phyloP scores from a whole-genome alignment of 2,888 invertebrate species.

The Eristalinus sepulchralis region DNA sequence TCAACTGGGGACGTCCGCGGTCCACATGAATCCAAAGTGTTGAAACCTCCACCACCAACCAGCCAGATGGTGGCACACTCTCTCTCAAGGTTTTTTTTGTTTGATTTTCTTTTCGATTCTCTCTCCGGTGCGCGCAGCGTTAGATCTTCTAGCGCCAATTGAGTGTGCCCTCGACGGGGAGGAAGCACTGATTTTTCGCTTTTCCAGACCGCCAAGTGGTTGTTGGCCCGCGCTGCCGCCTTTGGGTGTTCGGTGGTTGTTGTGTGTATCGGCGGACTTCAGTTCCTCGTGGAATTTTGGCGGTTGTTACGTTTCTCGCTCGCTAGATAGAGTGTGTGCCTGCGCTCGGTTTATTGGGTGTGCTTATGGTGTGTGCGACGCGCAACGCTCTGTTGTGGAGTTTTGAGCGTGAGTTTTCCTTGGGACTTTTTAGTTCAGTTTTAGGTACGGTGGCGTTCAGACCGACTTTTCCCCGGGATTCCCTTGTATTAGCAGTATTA shows the following conservation, averaged over 20 bases:
- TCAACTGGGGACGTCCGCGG: not conserved
- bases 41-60: conserved; percentile 37
- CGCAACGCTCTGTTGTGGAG: conserved; percentile 45
- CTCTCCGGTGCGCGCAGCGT: conserved; percentile 8
- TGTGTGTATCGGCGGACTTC: conserved; percentile 47
- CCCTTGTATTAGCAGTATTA: conserved; percentile 47
- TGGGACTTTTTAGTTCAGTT: conserved; percentile 77
- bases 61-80: conserved; percentile 26
- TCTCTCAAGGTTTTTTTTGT: conserved; percentile 40
- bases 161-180: conserved; percentile 18
- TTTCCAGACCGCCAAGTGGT: conserved; percentile 58
- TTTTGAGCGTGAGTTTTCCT: conserved; percentile 70
- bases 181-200: conserved; percentile 52
- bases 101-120: not conserved
- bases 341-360: not conserved
- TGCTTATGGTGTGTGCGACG: conserved; percentile 19
- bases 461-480: conserved; percentile 75
- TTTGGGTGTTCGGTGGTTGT: conserved; percentile 54
- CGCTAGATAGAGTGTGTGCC: not conserved
- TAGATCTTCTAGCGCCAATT: conserved; percentile 49
- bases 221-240: conserved; percentile 18
- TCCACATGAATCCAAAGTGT: not conserved
- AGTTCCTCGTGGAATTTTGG: conserved; percentile 68
- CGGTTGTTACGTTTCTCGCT: conserved; percentile 31
- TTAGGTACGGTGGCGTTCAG: conserved; percentile 80